Percentiles rank a stretch among this genome's conserved stretches.
phyloP scores from a whole-genome alignment of 2,888 invertebrate species.

The Ceraclea dissimilis region DNA sequence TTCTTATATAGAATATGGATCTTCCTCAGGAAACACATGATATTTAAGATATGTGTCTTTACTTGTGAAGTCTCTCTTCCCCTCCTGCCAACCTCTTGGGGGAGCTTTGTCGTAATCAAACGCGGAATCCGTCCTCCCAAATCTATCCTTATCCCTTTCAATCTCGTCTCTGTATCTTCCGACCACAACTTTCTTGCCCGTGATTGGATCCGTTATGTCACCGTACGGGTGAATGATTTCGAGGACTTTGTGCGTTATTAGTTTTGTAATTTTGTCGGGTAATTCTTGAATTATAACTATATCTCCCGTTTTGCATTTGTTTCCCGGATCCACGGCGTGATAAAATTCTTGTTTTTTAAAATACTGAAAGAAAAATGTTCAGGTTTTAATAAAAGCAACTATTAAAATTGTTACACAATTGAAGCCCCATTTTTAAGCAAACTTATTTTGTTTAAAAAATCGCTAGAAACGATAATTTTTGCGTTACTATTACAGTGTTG shows the following conservation, averaged over 20 bases:
- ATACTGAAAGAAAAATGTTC: constrained; percentile 62
- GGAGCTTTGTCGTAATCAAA: constrained; percentile 75
- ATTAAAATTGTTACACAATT: constrained; percentile 9
- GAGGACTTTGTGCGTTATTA: constrained; percentile 72
- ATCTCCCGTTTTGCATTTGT: constrained; percentile 74
- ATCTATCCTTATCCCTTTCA: constrained; percentile 57
- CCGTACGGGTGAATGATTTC: constrained; percentile 76
- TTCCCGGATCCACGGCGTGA: constrained; percentile 72
- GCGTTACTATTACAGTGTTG: too few relatives aligned
- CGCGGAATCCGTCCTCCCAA: constrained; percentile 57
- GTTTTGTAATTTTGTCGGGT: constrained; percentile 62
- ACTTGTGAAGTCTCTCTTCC: constrained; percentile 73
- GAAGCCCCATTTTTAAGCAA: constrained; percentile 28
- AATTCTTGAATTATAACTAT: constrained; percentile 70
- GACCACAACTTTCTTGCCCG: constrained; percentile 69
- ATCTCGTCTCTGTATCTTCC: constrained; percentile 69
- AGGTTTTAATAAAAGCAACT: too few relatives aligned
- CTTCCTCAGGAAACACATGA: constrained; percentile 60
- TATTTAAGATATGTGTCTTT: constrained; percentile 70
- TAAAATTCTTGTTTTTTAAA: constrained; percentile 65
- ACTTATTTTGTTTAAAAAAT: too few relatives aligned
- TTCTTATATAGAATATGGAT: constrained; percentile 11
- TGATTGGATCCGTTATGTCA: constrained; percentile 79
- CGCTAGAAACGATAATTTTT: too few relatives aligned
- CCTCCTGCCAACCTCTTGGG: constrained; percentile 73